Evolutionary conservation across 1,140 invertebrate species (phyloP).

Genomic region (Drosophila arizonae): DNA sequence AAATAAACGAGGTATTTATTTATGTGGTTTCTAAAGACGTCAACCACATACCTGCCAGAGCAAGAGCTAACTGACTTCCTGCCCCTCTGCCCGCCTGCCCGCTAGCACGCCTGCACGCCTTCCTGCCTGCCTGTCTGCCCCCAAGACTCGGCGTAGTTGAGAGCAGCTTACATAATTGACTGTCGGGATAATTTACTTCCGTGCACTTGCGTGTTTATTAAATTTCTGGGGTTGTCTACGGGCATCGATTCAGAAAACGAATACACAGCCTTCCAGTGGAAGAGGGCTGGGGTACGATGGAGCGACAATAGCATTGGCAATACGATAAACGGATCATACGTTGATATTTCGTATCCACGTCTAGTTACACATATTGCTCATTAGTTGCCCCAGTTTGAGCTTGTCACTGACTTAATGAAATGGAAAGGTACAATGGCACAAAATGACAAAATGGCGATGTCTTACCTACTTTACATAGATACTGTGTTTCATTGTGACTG

Average conservation of each 20-base stretch:
- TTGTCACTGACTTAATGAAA: constrained; percentile 48
- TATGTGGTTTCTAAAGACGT: constrained; percentile 63
- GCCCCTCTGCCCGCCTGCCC: not conserved
- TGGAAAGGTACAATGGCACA: constrained; percentile 41
- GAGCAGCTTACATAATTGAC: constrained; percentile 71
- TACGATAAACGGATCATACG: constrained; percentile 19
- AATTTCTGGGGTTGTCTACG: constrained; percentile 72
- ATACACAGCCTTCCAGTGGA: not conserved
- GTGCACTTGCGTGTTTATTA: constrained; percentile 81
- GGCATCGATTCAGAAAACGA: constrained; percentile 63
- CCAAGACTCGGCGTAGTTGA: constrained; percentile 10
- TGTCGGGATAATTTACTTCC: constrained; percentile 79
- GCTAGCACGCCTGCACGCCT: not conserved
- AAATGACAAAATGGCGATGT: not conserved
- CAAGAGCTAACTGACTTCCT: not conserved
- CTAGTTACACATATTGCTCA: constrained; percentile 76
- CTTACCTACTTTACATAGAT: too few relatives aligned
- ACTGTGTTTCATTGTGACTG: too few relatives aligned
- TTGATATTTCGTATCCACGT: constrained; percentile 70
- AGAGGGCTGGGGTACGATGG: not conserved
- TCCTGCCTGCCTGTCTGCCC: not conserved
- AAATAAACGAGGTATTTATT: constrained; percentile 80
- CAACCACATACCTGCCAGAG: constrained; percentile 12
- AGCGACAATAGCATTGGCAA: constrained; percentile 29
- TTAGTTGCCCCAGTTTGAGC: constrained; percentile 60